Evolutionary conservation across 1,140 invertebrate genomes (phyloP), one percentile per base, ranked within the genome.

Genomic region (Anadara kagoshimensis): DNA sequence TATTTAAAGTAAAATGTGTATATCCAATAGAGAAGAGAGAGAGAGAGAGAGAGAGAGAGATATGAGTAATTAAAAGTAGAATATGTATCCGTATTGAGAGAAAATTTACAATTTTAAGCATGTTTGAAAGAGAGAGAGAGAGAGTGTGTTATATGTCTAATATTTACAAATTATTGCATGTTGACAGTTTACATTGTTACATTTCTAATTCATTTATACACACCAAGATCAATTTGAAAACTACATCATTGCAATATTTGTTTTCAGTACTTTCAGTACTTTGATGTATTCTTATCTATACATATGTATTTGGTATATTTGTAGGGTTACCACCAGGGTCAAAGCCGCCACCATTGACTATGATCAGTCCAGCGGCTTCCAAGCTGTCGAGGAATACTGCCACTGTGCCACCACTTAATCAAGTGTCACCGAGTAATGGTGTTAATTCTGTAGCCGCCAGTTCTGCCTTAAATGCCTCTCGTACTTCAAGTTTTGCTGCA

Each of bases 401-500:
- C 51, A 86, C 86, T 11, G 86, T 88, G 12, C 85, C 86, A 16
- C 87, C 86, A 11, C 81, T 89, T 20, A 83, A 80, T 64, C 86
- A 87, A 70, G 81, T 83, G 26, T 87, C 87, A 2, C 85, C 87
- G 11, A 86, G 83, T 49, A 86, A 83, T 54, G 83, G 85, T 43
- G 74, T 85, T 12, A 80, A 63, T n/a, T 75, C 81, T 1, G 67
- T 77, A 16, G 78, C 78, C 45, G 73, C 75, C 20, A 85, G 80
- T 56, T 74, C 82, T 24, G 79, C 85, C 18, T 64, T 85, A 36
- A 85, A 79, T 71, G 83, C 85, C 51, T 84, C 87, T 45, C 73
- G 87, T 4, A 89, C 86, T 3, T 90, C 90, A 47, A 91, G 93
- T 36, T 95, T 95, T 89, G 94, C 94, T 26, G 94, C 94, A 5